Conservation (phyloP, 2,888 invertebrate species). For the Acleris laterana region DNA sequence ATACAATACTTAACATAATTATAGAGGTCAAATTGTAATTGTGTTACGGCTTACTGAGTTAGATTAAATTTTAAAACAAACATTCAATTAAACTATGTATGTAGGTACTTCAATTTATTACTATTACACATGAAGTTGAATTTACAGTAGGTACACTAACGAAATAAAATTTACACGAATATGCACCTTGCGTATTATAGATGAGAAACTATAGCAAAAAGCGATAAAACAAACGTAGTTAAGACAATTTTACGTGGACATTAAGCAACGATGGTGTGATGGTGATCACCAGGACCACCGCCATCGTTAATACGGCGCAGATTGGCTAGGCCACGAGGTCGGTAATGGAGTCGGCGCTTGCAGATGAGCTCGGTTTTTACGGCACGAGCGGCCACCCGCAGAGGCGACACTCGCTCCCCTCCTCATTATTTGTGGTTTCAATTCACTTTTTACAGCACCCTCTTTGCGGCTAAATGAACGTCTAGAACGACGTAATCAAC, state of each 20-base stretch:
- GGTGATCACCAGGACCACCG: conserved; percentile 59
- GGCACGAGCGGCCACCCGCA: conserved; percentile 83
- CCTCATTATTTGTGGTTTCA: conserved; percentile 82
- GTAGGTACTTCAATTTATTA: no score
- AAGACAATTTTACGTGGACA: conserved; percentile 8
- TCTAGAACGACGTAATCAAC: conserved; percentile 59
- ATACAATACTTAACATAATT: conserved; percentile 65
- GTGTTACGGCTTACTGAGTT: conserved; percentile 45
- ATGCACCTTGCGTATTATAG: not conserved
- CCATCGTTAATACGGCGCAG: conserved; percentile 74
- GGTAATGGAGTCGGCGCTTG: conserved; percentile 69
- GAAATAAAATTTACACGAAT: no score
- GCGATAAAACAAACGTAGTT: conserved; percentile 7
- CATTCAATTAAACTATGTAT: no score
- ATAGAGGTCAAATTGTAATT: conserved; percentile 62
- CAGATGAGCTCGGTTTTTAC: conserved; percentile 81
- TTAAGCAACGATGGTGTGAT: conserved; percentile 47
- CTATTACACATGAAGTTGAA: no score
- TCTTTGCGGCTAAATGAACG: conserved; percentile 66
- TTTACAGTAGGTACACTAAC: no score
- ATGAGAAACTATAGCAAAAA: conserved; percentile 1
- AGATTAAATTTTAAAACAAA: conserved; percentile 2
- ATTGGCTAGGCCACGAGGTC: conserved; percentile 69
- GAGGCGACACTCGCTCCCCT: conserved; percentile 67
- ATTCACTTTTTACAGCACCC: conserved; percentile 80